Evolutionary conservation across 2,113 vertebrate genomes (phyloP), one percentile per base, ranked within the genome.

Genomic region (Damaliscus lunatus): DNA sequence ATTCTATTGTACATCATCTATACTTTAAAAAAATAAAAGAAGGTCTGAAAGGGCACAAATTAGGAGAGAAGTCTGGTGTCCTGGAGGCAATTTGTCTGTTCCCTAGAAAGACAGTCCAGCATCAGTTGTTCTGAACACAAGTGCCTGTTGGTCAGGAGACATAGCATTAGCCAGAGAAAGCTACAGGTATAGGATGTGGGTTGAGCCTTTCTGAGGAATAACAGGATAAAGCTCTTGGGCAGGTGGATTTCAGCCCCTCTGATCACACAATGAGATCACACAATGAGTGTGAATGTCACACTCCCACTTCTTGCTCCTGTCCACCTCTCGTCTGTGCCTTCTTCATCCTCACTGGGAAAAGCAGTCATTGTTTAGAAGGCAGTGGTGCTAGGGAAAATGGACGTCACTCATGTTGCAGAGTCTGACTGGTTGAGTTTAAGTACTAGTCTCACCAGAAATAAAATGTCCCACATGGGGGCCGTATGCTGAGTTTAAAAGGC

Each of bases 1-100:
- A 83, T 25, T 25, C 13, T 55, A 16, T 40, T 83, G 81, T 55
- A 25, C 23, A 15, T 83, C 52, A 83, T 5, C 52, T 40, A 36
- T 55, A 83, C 11, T 14, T 55, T 7, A 5, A 83, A 83, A 36
- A 50, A 78, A 86, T 50, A 57, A 77, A 77, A 86, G 64, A 71
- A 52, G 94, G 21, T 91, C 86, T 59, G 16, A 62, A 84, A 96
- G n/a, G 55, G 0, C 0, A 90, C 25, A 50, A 74, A 62, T 90
- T 85, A 98, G 92, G 85, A 71, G 50, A 93, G 90, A 86, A 59
- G 43, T 43, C 78, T 88, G 7, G 93, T 94, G 97, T 97, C 95
- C 97, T 80, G 46, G 67, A 97, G 81, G 93, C 40, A 13, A 46
- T 82, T 85, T 97, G 40, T 91, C 96, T 92, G 48, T 81, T 92